phyloP scores from a whole-genome alignment of 2,888 invertebrate species.

The Parasteatoda lunata region DNA sequence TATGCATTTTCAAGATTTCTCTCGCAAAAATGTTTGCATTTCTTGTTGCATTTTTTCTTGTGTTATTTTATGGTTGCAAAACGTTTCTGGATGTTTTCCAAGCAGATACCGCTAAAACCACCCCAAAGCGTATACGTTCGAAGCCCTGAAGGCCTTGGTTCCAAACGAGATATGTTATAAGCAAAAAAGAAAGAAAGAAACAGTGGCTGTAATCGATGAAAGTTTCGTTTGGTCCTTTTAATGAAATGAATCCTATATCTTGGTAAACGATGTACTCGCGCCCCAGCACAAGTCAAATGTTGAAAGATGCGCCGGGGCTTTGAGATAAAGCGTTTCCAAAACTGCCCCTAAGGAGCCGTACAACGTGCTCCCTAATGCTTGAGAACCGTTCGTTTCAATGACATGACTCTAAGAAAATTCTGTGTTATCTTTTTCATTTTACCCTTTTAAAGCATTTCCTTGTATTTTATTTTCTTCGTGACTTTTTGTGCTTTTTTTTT shows the following conservation, averaged over 20 bases:
- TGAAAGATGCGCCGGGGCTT: neutral
- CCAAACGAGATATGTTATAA: neutral
- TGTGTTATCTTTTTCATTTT: constrained; percentile 34
- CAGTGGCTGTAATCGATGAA: neutral
- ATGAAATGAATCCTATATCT: neutral
- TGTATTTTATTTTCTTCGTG: constrained; percentile 23
- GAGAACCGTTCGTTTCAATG: constrained; percentile 30
- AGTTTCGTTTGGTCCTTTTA: neutral
- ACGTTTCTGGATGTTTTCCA: neutral
- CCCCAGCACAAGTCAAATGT: neutral
- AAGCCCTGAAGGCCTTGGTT: neutral
- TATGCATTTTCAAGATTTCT: neutral
- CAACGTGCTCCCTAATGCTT: constrained; percentile 1
- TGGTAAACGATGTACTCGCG: constrained; percentile 1
- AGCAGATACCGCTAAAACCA: neutral
- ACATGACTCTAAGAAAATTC: constrained; percentile 17
- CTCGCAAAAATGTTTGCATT: neutral
- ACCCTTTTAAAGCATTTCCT: constrained; percentile 49
- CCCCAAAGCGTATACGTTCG: neutral
- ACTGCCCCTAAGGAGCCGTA: neutral
- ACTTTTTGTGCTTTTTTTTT: neutral
- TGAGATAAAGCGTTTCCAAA: neutral
- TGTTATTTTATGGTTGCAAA: neutral
- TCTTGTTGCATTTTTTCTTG: neutral
- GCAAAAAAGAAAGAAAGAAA: neutral